Base-by-base conservation (phyloP, 1,140 invertebrate genomes). In the Drosophila littoralis region DNA sequence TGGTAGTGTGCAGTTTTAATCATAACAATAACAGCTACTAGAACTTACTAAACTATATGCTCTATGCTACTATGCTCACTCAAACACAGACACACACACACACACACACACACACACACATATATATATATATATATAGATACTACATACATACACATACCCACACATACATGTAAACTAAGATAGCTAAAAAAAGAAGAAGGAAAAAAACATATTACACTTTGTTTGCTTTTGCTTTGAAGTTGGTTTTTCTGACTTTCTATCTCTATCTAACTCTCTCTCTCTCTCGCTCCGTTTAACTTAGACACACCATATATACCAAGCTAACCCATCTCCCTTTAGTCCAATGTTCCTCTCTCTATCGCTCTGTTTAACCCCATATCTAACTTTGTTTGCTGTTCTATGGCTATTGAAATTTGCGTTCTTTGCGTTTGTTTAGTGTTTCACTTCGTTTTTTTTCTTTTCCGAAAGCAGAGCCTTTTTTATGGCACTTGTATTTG, bases 371-470 rank as follows among this genome's bases (percentile, higher is more conserved):
- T 59, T 79, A 79, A 68, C 63, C 73, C 51, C 12, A 73, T 66
- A 64, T 38, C 32, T 51, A 70, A 63, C 66, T 64, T 64, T 70
- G 57, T 75, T 75, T 69, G 52, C 66, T 75, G 66, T 70, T 65
- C 54, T 36, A 50, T 72, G 51, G 43, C 69, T 72, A 57, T 66
- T 35, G 70, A 52, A 72, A 68, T 73, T 73, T 74, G 50, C 65
- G 58, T 75, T 75, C 33, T 63, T 75, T 75, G 51, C 51, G 72
- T 75, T 75, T 70, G 66, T 70, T 76, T 73, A 40, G 42, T 59
- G 48, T 76, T 76, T 7, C 1, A 22, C 40, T 66, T 71, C 17
- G 17, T 9, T 52, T 15, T 1, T 8, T 35, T 13, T 52, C 2
- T 52, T 52, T 15, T n/a, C 2, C 1, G 2, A 72, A 60, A 73